Evolutionary conservation across 2,797 vertebrate species (phyloP), one percentile per base, ranked within the genome.

Genomic region (Epinephelus malabaricus): DNA sequence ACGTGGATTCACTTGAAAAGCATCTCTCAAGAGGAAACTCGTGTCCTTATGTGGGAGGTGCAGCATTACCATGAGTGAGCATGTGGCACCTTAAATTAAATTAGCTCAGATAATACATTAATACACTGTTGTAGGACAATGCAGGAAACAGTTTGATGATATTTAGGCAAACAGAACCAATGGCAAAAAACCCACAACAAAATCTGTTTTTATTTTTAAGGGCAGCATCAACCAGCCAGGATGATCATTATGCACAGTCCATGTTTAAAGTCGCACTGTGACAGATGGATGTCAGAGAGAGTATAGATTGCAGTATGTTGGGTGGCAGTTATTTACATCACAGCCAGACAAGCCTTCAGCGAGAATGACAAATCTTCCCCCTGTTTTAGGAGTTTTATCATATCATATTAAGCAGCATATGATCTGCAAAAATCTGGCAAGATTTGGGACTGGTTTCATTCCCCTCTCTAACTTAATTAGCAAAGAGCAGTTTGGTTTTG

Each of bases 1-100:
- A 67, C 43, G 65, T 49, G 54, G 49, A 83, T 83, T 73, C 59
- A 63, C 65, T 56, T 47, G 46, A 82, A 80, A 82, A 78, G 58
- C 78, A 53, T 71, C 65, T 82, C 82, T 80, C 55, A 10, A 38
- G 78, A 85, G 70, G 81, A 84, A 76, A 72, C 46, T 61, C 27
- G 19, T 59, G 75, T 70, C 50, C 64, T 72, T 68, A 76, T 82
- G 80, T 85, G 55, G 76, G 73, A 86, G 66, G 55, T 53, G 56
- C 47, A 76, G 67, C 65, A 55, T 46, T n/a, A 51, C 63, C 15
- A 3, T 17, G 47, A 77, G 64, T 60, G 72, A 83, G 65, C 67
- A 30, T 73, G 69, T 38, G 58, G 49, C 40, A 27, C 40, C 61
- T 63, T 69, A 45, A 75, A 83, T 83, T 54, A 51, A 87, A 82